A percentile compares a stretch with the other conserved stretches of the same genome.
These are phyloP conservation scores for Pristionchus exspectatus DNA, from an alignment of 2,888 invertebrate genomes.

Conservation along the genomic window DNA sequence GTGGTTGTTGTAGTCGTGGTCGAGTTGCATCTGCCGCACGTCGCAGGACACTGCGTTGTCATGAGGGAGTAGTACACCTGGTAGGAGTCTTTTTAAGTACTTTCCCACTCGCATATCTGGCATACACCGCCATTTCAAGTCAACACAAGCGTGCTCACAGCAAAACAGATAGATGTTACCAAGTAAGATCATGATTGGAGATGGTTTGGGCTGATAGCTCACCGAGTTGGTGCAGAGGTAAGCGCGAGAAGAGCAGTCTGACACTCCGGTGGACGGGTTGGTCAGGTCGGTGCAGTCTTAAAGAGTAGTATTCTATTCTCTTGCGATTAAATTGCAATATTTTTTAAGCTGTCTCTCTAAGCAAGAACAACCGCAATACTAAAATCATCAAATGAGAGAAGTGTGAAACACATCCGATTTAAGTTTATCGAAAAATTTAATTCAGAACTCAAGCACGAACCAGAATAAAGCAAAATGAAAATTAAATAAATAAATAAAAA, in stretches of 20 bases:
- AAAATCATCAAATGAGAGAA: not conserved
- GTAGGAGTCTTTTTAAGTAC: no score
- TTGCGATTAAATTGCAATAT: no score
- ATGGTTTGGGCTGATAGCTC: not conserved
- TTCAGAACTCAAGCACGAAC: no score
- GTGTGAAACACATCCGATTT: not conserved
- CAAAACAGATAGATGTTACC: no score
- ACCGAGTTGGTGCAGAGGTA: slow-evolving; percentile 30
- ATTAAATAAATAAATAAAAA: not conserved
- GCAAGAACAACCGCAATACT: not conserved
- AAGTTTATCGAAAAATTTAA: no score
- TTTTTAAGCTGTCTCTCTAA: no score
- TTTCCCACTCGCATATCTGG: no score
- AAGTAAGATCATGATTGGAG: no score
- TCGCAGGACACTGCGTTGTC: not conserved
- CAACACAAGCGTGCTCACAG: no score
- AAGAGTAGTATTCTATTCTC: not conserved
- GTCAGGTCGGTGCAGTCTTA: slow-evolving; percentile 31
- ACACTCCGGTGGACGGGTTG: slow-evolving; percentile 13
- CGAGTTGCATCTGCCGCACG: slow-evolving; percentile 28
- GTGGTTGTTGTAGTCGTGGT: slow-evolving; percentile 21
- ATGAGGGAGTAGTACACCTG: slow-evolving; percentile 42
- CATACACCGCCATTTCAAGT: no score
- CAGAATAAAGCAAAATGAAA: not conserved
- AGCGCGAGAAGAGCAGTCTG: slow-evolving; percentile 9